Conservation (phyloP, 2,113 vertebrate genomes). For the Oryzias curvinotus region DNA sequence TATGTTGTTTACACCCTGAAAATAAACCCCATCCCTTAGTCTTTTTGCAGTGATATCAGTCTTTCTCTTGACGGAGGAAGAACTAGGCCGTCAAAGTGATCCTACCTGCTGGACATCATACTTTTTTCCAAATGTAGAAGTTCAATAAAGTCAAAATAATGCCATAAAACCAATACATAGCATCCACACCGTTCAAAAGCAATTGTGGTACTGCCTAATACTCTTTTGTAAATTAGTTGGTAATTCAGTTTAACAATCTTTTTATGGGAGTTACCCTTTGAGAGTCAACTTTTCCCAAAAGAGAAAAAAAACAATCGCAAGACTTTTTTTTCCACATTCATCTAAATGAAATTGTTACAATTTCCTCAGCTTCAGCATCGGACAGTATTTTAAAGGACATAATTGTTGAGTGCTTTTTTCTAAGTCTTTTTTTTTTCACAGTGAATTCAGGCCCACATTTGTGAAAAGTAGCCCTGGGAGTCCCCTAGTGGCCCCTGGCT, state of each 20-base stretch:
- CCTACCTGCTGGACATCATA: conserved; percentile 57
- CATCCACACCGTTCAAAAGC: conserved; percentile 63
- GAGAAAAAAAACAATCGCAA: conserved; percentile 44
- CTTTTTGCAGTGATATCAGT: too few relatives aligned
- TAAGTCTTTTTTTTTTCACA: conserved; percentile 56
- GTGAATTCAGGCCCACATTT: conserved; percentile 67
- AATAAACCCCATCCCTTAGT: too few relatives aligned
- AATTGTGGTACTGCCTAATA: conserved; percentile 62
- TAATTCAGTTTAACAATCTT: conserved; percentile 50
- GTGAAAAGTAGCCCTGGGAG: conserved; percentile 70
- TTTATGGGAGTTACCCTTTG: conserved; percentile 52
- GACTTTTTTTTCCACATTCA: conserved; percentile 69
- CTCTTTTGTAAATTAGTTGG: conserved; percentile 55
- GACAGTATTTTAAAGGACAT: conserved; percentile 52
- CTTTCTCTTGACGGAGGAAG: background rate
- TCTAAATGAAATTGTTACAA: conserved; percentile 69
- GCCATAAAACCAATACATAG: conserved; percentile 55
- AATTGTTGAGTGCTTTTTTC: conserved; percentile 60
- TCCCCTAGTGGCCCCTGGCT: conserved; percentile 72
- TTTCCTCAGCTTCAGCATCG: conserved; percentile 36
- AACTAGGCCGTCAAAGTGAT: conserved; percentile 38
- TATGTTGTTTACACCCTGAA: too few relatives aligned
- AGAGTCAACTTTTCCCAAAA: conserved; percentile 57
- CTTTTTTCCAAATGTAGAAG: conserved; percentile 41
- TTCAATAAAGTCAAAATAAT: conserved; percentile 40